A percentile compares a stretch with the other conserved stretches of the same genome.
phyloP scores from a whole-genome alignment of 2,888 invertebrate species.

The Leptinotarsa peninsularis region DNA sequence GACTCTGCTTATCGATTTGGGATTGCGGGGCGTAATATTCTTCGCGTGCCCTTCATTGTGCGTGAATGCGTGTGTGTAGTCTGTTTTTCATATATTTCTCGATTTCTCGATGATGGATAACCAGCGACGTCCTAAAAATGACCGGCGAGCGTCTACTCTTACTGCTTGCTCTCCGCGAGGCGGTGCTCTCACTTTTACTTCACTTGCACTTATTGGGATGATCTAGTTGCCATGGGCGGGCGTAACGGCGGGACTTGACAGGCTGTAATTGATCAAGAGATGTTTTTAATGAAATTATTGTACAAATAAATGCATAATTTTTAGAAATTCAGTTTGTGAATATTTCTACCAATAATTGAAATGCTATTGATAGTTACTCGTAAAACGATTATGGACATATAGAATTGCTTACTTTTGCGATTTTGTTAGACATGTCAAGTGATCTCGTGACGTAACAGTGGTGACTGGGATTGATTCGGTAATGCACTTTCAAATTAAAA shows the following conservation, averaged over 20 bases:
- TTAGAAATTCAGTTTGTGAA: no score
- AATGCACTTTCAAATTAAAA: no score
- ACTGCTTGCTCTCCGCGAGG: neutral
- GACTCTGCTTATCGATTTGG: conserved; percentile 64
- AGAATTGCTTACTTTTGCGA: no score
- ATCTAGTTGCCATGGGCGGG: conserved; percentile 33
- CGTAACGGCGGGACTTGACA: neutral
- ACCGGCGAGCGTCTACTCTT: neutral
- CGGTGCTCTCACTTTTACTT: conserved; percentile 42
- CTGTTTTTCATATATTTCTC: conserved; percentile 23
- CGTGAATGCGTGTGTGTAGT: conserved; percentile 31
- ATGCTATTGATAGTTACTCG: no score
- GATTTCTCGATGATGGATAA: conserved; percentile 18
- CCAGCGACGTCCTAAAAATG: conserved; percentile 10
- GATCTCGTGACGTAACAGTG: no score
- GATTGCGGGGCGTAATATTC: conserved; percentile 55
- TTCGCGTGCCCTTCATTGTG: conserved; percentile 41
- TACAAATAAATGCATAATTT: no score
- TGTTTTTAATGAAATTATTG: no score
- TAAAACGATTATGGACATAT: no score
- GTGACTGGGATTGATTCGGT: no score
- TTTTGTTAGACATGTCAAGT: no score
- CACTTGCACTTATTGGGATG: conserved; percentile 30
- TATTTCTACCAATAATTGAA: no score
- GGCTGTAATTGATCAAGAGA: no score